A percentile compares a stretch with the other conserved stretches of the same genome.
Conservation (phyloP, 2,113 vertebrate genomes). For the Oriolus oriolus region DNA sequence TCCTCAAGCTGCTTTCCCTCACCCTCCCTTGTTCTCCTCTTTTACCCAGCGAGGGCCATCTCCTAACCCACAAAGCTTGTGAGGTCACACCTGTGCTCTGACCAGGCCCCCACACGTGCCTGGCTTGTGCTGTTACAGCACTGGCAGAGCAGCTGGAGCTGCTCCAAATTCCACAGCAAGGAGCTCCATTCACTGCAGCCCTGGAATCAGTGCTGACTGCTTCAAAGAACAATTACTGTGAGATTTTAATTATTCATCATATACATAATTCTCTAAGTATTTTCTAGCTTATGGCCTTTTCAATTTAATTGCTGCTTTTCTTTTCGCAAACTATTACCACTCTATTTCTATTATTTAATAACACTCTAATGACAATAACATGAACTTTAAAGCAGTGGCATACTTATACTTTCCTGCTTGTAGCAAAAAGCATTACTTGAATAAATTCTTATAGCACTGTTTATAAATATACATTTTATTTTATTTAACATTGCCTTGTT, state of each 20-base stretch:
- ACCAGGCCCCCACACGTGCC: rapidly evolving
- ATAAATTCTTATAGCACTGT: not conserved
- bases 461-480: not conserved
- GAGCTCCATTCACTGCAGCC: not conserved
- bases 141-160: not conserved
- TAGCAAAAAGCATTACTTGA: not conserved
- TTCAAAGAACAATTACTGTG: not conserved
- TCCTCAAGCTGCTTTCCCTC: not conserved
- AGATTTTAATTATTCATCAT: not conserved
- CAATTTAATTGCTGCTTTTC: not conserved
- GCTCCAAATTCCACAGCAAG: not conserved
- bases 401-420: not conserved
- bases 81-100: not conserved
- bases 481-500: not conserved
- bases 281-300: not conserved
- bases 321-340: not conserved
- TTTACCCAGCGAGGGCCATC: not conserved
- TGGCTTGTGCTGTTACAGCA: not conserved
- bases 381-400: not conserved
- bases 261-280: not conserved
- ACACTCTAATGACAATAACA: rapidly evolving
- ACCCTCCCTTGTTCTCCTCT: too few species aligned
- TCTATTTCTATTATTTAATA: not conserved
- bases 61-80: not conserved
- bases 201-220: not conserved